These are phyloP conservation scores for Cuniculus paca DNA, from an alignment of 2,797 vertebrate species.

Conservation along the genomic window DNA sequence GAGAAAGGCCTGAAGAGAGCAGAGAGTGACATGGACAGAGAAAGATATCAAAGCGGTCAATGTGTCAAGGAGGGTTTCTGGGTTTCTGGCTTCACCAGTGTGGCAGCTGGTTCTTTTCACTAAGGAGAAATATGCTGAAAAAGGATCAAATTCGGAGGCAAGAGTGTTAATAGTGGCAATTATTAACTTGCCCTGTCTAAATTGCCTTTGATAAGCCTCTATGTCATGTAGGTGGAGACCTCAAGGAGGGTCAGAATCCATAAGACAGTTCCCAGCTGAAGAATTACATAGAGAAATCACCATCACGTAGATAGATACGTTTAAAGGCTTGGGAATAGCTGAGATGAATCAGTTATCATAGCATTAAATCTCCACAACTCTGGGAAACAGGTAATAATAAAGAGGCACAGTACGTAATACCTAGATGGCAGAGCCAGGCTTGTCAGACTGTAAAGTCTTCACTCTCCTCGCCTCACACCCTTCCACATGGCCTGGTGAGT, in stretches of 20 bases:
- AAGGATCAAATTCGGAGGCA: not conserved
- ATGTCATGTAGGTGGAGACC: not conserved
- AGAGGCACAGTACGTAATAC: not conserved
- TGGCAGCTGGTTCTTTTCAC: not conserved
- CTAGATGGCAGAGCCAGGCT: constrained; percentile 61
- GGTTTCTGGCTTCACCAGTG: not conserved
- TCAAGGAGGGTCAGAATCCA: not conserved
- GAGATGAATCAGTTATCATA: constrained; percentile 46
- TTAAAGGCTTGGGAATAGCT: not conserved
- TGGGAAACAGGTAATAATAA: constrained; percentile 51
- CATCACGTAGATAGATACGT: not conserved
- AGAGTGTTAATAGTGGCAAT: not conserved
- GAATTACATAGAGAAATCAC: not conserved
- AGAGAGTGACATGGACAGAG: not conserved
- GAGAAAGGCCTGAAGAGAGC: not conserved
- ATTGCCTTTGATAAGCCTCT: not conserved
- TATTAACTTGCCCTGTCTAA: not conserved
- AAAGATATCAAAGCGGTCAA: not conserved
- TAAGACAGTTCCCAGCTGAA: not conserved
- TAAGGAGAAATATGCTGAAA: not conserved
- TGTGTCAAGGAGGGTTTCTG: not conserved
- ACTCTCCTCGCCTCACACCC: not conserved
- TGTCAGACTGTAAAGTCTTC: constrained; percentile 40
- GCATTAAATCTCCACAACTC: constrained; percentile 53
- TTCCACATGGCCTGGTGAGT: not conserved